Base-by-base conservation (phyloP, 92 coral and sea anemone species). In the Blastomussa wellsi region DNA sequence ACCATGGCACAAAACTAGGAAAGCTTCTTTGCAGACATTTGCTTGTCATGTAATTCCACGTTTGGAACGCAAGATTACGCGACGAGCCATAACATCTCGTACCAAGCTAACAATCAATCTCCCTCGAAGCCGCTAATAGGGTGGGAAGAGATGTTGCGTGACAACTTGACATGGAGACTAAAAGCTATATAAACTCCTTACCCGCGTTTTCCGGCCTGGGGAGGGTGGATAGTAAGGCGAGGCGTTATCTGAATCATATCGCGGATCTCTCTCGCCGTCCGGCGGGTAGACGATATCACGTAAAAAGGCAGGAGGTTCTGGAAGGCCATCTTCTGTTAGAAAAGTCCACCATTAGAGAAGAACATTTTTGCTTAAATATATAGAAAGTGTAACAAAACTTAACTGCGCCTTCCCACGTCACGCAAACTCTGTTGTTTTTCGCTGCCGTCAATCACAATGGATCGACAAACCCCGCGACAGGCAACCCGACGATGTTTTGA, bases 221-320 rank as follows among this genome's bases (percentile, higher is more conserved):
- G 80, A 38, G 0, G 89, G 89, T 2, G 93, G 93, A 29, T 74
- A 60, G 8, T 83, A 74, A 5, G 77, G 70, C 48, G 39, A 59
- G 38, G 81, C 39, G 33, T 22, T 64, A 64, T 75, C 80, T 6
- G 55, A 28, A 22, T 83, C 86, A 49, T 73, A 74, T 14, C 57
- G 79, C 0, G 82, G 86, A 81, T 89, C 89, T 35, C 82, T 75
- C 9, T 76, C 91, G 42, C 74, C 89, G 65, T 79, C 89, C n/a
- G 87, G 87, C 31, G 87, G 83, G 47, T 93, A 83, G 12, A 86
- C 80, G 14, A 75, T 72, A 76, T 87, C 93, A 33, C 93, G 97
- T 64, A 94, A 86, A 67, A 94, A 94, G 17, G 90, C 80, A 0
- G 97, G 97, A 16, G 97, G 95, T 59, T 94, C 97, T 2, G 95